Evolutionary conservation across 2,797 vertebrate species (phyloP).

Genomic region (Pagetopsis macropterus): DNA sequence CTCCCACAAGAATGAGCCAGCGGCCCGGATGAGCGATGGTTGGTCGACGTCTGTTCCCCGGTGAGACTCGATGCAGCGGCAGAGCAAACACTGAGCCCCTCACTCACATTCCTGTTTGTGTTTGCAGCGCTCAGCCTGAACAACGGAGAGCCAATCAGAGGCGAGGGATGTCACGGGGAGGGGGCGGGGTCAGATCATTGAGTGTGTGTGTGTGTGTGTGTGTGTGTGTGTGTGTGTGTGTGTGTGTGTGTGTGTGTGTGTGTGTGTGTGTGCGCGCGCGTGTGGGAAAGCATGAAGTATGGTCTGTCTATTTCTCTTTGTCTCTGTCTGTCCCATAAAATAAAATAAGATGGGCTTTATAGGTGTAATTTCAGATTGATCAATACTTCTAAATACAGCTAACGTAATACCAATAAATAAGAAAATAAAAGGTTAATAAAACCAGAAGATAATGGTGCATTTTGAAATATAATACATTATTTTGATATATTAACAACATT

Average conservation of each 20-base stretch:
- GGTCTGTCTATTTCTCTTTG: constrained; percentile 18
- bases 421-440: background rate
- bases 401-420: background rate
- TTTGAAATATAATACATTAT: too few species aligned
- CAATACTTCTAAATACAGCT: background rate
- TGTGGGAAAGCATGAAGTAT: background rate
- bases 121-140: constrained; percentile 70
- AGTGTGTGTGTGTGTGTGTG: constrained; percentile 11
- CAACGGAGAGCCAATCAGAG: constrained; percentile 72
- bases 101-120: constrained; percentile 68
- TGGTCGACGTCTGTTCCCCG: constrained; percentile 9
- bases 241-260: background rate
- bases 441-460: background rate
- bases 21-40: background rate
- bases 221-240: background rate
- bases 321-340: constrained; percentile 24
- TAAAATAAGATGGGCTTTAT: background rate
- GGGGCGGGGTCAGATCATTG: constrained; percentile 56
- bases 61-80: constrained; percentile 11
- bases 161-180: constrained; percentile 36
- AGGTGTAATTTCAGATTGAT: rapidly evolving
- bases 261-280: constrained; percentile 4
- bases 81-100: constrained; percentile 51
- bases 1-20: constrained; percentile 9
- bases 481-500: too few species aligned